A percentile compares a stretch with the other conserved stretches of the same genome.
phyloP scores from a whole-genome alignment of 1,140 invertebrate species.

The Procambarus clarkii region DNA sequence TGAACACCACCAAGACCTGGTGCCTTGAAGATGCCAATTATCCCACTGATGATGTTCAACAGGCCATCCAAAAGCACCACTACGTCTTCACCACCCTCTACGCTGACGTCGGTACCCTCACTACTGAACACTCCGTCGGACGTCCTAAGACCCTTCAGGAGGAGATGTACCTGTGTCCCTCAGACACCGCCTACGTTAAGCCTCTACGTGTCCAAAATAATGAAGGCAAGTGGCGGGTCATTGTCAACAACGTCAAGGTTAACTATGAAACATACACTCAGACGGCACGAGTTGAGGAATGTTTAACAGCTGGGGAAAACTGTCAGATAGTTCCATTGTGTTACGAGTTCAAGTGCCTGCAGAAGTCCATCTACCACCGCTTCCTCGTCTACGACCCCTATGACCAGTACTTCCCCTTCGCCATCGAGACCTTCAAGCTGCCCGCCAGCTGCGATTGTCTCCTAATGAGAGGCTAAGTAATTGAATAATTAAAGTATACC shows the following conservation, averaged over 20 bases:
- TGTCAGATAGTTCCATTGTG: slow-evolving; percentile 73
- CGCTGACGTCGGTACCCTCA: slow-evolving; percentile 59
- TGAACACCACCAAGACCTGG: slow-evolving; percentile 66
- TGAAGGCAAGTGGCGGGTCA: slow-evolving; percentile 74
- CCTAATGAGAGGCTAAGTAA: slow-evolving; percentile 61
- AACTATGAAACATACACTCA: slow-evolving; percentile 73
- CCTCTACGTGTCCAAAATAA: slow-evolving; percentile 73
- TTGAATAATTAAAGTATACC: not conserved
- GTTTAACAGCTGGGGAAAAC: slow-evolving; percentile 64
- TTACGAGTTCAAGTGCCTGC: slow-evolving; percentile 73
- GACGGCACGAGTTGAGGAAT: slow-evolving; percentile 73
- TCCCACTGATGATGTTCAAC: slow-evolving; percentile 66
- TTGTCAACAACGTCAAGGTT: slow-evolving; percentile 74
- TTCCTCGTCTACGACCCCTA: slow-evolving; percentile 73
- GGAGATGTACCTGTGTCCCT: slow-evolving; percentile 70
- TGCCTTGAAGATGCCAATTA: slow-evolving; percentile 72
- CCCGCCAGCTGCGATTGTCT: slow-evolving; percentile 73
- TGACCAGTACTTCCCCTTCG: slow-evolving; percentile 74
- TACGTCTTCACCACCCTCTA: slow-evolving; percentile 72
- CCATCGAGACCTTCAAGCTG: slow-evolving; percentile 73
- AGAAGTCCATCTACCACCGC: slow-evolving; percentile 74
- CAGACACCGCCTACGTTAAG: slow-evolving; percentile 70
- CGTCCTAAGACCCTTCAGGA: slow-evolving; percentile 68
- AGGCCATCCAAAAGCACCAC: slow-evolving; percentile 70
- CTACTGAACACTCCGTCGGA: slow-evolving; percentile 72